Percentiles rank a stretch among this genome's conserved stretches.
Conservation (phyloP, 2,888 invertebrate genomes). For the Synanthedon tipuliformis region DNA sequence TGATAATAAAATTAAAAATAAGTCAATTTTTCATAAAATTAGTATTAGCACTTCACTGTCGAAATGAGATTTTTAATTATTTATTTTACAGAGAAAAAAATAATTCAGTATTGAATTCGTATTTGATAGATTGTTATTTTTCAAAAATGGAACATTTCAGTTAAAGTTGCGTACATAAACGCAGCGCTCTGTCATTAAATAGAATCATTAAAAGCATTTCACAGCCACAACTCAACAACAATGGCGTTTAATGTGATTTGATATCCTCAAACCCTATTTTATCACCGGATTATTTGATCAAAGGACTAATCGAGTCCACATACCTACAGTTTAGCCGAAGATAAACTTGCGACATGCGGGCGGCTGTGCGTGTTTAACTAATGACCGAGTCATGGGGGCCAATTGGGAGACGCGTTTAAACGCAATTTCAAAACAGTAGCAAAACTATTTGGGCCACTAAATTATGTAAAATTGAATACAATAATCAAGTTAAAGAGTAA, state of each 20-base stretch:
- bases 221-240: conserved; percentile 35
- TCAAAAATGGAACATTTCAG: too few species aligned
- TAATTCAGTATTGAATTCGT: too few species aligned
- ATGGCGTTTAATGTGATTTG: conserved; percentile 63
- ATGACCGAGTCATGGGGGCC: conserved; percentile 64
- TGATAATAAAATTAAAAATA: too few species aligned
- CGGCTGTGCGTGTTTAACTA: conserved; percentile 69
- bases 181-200: not conserved
- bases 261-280: conserved; percentile 64
- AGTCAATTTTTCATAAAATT: too few species aligned
- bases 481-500: too few species aligned
- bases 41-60: too few species aligned
- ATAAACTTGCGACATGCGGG: conserved; percentile 71
- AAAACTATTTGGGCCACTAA: not conserved
- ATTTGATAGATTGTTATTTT: too few species aligned
- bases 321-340: conserved; percentile 66
- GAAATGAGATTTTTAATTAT: too few species aligned
- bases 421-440: not conserved
- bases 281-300: conserved; percentile 68
- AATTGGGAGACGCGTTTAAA: conserved; percentile 6
- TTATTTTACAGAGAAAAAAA: too few species aligned
- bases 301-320: conserved; percentile 69
- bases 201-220: conserved; percentile 18
- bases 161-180: too few species aligned
- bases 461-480: too few species aligned